Evolutionary conservation across 2,113 vertebrate genomes (phyloP), one percentile per base, ranked within the genome.

Genomic region (Ceuthmochares aereus): DNA sequence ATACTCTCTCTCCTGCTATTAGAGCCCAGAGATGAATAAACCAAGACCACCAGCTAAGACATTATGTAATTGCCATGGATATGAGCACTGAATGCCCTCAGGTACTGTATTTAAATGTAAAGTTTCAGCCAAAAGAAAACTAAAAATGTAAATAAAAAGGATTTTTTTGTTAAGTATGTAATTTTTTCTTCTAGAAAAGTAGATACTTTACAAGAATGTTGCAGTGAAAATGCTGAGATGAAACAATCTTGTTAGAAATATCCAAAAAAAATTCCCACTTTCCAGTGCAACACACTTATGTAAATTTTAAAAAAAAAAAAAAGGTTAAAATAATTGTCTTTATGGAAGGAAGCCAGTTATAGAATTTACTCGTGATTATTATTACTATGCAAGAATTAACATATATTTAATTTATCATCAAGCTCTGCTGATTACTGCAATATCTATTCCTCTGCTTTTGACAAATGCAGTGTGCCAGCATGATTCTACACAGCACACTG

Each of bases 41-140:
- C 32, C 5, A 7, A 88, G 88, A 93, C 90, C 93, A 95, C 88
- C 92, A 90, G 54, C 83, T 78, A 90, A 93, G 60, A 32, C 16
- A 5, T 88, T 80, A 73, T 10, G 43, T 90, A 93, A 92, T n/a
- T 87, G 56, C 49, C 45, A 36, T 37, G 68, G 68, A 74, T 84
- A 43, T 47, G 32, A 93, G 51, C 69, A 49, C 0, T 26, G 40
- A 66, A 77, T 43, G 51, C 56, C 56, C 43, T 78, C 55, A 74
- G 76, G 76, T 90, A 66, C 49, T 67, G 60, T 27, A 68, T 60
- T 86, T 59, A 70, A 90, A 80, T 32, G 2, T 74, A 93, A 93
- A 63, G 5, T 9, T 43, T 88, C 77, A 90, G 34, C 45, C 43
- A 86, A 88, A 94, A 77, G 1, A 8, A 62, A 72, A 62, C 4